phyloP scores from a whole-genome alignment of 2,113 vertebrate genomes.

The Hydrolagus affinis region DNA sequence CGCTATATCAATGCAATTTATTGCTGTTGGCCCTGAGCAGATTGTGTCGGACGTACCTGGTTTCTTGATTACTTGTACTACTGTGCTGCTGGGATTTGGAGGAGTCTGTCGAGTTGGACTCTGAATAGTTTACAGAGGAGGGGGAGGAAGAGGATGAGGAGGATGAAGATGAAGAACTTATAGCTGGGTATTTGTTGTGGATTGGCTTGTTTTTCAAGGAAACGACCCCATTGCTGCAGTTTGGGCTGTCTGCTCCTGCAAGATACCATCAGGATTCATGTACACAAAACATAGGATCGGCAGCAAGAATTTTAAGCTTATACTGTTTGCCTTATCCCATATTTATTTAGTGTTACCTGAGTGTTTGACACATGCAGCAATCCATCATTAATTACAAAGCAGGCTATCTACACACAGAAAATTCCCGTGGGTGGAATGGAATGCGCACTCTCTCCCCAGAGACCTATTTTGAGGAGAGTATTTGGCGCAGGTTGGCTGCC shows the following conservation, averaged over 20 bases:
- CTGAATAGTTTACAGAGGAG: slow-evolving; percentile 92
- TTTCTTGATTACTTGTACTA: slow-evolving; percentile 92
- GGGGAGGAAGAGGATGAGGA: slow-evolving; percentile 85
- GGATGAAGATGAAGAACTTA: slow-evolving; percentile 74
- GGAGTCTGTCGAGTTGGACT: slow-evolving; percentile 95
- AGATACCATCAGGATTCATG: slow-evolving; percentile 35
- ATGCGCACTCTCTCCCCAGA: too few relatives aligned
- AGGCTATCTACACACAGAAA: too few relatives aligned
- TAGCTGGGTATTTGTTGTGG: slow-evolving; percentile 81
- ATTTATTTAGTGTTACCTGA: too few relatives aligned
- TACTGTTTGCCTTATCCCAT: too few relatives aligned
- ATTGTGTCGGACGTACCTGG: slow-evolving; percentile 61
- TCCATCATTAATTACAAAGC: too few relatives aligned
- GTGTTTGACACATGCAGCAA: too few relatives aligned
- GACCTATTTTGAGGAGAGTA: too few relatives aligned
- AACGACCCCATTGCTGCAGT: slow-evolving; percentile 86
- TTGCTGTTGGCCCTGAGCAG: not conserved
- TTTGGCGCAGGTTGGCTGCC: too few relatives aligned
- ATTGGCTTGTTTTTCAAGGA: slow-evolving; percentile 79
- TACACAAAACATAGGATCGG: not conserved
- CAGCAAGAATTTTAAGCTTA: too few relatives aligned
- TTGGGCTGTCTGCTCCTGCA: slow-evolving; percentile 86
- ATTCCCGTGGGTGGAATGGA: too few relatives aligned
- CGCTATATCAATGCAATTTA: too few relatives aligned
- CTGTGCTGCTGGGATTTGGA: slow-evolving; percentile 95